Conservation (phyloP, 23 tunicate genomes). For the Styela clava region DNA sequence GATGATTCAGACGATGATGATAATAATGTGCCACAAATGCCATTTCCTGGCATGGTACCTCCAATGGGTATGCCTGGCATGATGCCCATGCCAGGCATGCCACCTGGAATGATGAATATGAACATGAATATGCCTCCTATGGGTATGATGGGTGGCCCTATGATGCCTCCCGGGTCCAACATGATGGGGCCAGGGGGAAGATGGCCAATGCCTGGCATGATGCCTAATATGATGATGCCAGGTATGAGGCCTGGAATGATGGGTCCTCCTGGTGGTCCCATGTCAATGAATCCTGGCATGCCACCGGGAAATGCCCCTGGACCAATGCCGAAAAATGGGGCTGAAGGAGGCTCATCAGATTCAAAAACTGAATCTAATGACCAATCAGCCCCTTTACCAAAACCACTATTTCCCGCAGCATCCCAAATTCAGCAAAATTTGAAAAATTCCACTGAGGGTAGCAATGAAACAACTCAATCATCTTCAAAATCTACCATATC, state of each 20-base stretch:
- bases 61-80: constrained; percentile 56
- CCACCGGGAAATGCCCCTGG: constrained; percentile 10
- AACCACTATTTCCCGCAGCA: constrained; percentile 95
- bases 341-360: background rate
- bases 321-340: constrained; percentile 13
- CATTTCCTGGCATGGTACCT: constrained; percentile 34
- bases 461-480: background rate
- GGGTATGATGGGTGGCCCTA: constrained; percentile 55
- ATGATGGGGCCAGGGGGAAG: constrained; percentile 52
- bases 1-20: constrained; percentile 60
- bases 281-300: constrained; percentile 21
- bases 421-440: constrained; percentile 59
- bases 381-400: constrained; percentile 37
- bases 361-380: background rate
- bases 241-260: constrained; percentile 44
- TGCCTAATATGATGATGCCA: constrained; percentile 67
- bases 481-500: constrained; percentile 56
- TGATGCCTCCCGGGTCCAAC: constrained; percentile 24
- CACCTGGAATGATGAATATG: constrained; percentile 39
- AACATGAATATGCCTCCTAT: constrained; percentile 49
- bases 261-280: constrained; percentile 25
- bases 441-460: constrained; percentile 9
- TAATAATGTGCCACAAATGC: constrained; percentile 24
- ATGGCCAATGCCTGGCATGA: constrained; percentile 93
- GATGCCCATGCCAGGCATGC: constrained; percentile 44